These are phyloP conservation scores for Synaphobranchus kaupii DNA, from an alignment of 2,797 vertebrate genomes.

Conservation along the genomic window DNA sequence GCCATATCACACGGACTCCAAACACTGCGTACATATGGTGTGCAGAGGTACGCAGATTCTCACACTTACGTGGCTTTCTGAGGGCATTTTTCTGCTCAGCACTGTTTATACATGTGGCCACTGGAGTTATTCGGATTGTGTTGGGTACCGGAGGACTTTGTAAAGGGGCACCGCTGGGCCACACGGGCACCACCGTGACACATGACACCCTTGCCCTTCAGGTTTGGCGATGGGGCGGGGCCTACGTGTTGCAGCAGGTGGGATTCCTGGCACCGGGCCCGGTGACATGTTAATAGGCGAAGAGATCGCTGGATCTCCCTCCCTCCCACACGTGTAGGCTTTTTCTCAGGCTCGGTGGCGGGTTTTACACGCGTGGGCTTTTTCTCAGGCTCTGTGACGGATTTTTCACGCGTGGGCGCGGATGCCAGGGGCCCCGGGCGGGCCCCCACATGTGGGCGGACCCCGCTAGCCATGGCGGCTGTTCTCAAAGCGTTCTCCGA, in stretches of 20 bases:
- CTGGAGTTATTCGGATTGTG: too few species aligned
- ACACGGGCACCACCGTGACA: not conserved
- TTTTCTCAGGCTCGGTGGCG: too few species aligned
- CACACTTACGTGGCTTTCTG: too few species aligned
- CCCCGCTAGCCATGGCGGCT: not conserved
- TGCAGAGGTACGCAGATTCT: too few species aligned
- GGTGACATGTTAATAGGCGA: not conserved
- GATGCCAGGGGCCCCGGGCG: not conserved
- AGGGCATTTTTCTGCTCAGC: too few species aligned
- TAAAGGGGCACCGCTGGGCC: not conserved
- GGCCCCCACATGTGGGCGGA: too few species aligned
- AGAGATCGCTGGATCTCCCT: not conserved
- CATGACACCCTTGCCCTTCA: not conserved
- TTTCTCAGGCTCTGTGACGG: not conserved
- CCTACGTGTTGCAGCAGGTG: not conserved
- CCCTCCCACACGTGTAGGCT: not conserved
- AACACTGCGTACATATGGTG: too few species aligned
- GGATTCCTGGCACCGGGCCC: too few species aligned
- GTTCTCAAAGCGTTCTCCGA: conserved; percentile 1
- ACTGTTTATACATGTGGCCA: too few species aligned
- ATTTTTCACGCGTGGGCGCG: not conserved
- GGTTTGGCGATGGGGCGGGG: too few species aligned
- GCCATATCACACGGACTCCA: too few species aligned
- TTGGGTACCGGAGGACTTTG: not conserved
- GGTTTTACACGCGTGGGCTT: not conserved